These are phyloP conservation scores for Rhyacophila evoluta DNA, from an alignment of 2,888 invertebrate genomes.

Conservation along the genomic window DNA sequence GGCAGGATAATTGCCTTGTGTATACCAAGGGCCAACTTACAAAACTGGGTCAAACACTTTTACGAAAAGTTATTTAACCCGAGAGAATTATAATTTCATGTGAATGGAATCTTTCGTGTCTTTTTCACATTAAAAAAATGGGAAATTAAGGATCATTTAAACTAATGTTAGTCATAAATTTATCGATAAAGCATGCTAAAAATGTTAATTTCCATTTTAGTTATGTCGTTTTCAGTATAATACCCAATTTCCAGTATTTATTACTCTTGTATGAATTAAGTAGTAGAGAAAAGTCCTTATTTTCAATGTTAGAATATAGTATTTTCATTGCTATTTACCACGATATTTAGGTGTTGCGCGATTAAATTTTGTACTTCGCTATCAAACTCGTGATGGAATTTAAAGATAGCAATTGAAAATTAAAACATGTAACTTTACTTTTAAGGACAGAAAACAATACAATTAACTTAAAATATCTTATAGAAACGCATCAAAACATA, in stretches of 20 bases:
- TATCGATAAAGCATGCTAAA: slow-evolving; percentile 45
- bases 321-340: slow-evolving; percentile 7
- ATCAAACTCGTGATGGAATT: not conserved
- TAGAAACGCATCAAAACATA: too few relatives aligned
- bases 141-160: slow-evolving; percentile 49
- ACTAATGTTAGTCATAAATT: slow-evolving; percentile 49
- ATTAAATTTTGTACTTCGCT: not conserved
- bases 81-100: slow-evolving; percentile 8
- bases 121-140: slow-evolving; percentile 42
- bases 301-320: not conserved
- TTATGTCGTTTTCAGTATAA: slow-evolving; percentile 2
- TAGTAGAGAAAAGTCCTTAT: not conserved
- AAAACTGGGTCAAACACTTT: slow-evolving; percentile 22
- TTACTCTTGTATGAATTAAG: slow-evolving; percentile 22
- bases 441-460: too few relatives aligned
- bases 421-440: too few relatives aligned
- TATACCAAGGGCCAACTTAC: slow-evolving; percentile 3
- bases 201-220: slow-evolving; percentile 28
- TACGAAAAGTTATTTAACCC: slow-evolving; percentile 3
- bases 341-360: not conserved
- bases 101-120: slow-evolving; percentile 38
- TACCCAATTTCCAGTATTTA: slow-evolving; percentile 14
- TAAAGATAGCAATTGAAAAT: not conserved
- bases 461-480: too few relatives aligned
- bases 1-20: slow-evolving; percentile 4